A percentile compares a stretch with the other conserved stretches of the same genome.
Conservation (phyloP, 2,797 vertebrate species). For the Coccyzus lansbergi region DNA sequence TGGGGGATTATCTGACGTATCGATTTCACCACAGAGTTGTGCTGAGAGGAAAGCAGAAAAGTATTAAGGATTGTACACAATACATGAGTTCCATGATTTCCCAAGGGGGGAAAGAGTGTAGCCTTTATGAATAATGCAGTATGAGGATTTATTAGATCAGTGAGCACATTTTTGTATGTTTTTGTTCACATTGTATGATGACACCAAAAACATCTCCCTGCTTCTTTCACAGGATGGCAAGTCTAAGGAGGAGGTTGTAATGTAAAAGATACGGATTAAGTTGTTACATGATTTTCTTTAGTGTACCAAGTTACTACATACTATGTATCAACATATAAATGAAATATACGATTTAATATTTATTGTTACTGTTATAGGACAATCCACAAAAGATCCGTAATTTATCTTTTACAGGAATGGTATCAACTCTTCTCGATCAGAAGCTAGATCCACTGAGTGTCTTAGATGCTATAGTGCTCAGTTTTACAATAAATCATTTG, state of each 20-base stretch:
- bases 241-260: neutral
- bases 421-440: neutral
- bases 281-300: neutral
- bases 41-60: neutral
- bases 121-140: neutral
- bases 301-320: neutral
- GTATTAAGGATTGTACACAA: neutral
- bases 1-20: neutral
- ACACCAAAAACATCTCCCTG: neutral
- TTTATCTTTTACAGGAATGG: neutral
- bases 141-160: neutral
- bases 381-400: neutral
- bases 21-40: neutral
- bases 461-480: neutral
- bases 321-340: neutral
- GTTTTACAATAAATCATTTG: neutral
- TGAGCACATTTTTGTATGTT: neutral
- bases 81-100: neutral
- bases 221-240: neutral
- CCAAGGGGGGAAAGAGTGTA: rapidly evolving
- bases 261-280: neutral
- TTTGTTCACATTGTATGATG: neutral
- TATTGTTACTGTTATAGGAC: neutral
- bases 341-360: neutral
- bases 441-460: neutral